phyloP scores from a whole-genome alignment of 1,140 invertebrate species.

The Dufourea novaeangliae region DNA sequence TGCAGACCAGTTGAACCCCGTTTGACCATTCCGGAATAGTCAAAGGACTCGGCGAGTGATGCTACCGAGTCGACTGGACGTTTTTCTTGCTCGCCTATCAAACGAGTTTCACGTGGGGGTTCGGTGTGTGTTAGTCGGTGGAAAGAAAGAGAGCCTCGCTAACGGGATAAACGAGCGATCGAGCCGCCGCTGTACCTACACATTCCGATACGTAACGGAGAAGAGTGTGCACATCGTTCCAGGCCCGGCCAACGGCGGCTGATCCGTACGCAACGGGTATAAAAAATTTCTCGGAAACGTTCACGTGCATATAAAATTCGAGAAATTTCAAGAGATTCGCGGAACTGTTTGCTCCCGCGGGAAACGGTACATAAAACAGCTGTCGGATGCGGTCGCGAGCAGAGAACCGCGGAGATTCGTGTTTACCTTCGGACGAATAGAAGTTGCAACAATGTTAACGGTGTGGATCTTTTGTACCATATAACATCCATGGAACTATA shows the following conservation, averaged over 20 bases:
- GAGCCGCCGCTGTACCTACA: constrained; percentile 25
- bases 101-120: constrained; percentile 68
- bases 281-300: constrained; percentile 61
- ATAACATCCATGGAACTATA: too few relatives aligned
- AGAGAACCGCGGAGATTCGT: neutral
- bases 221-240: constrained; percentile 37
- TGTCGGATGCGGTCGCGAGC: constrained; percentile 19
- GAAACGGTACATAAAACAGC: constrained; percentile 54
- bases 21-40: constrained; percentile 57
- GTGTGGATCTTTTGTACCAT: neutral
- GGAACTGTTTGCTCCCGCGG: constrained; percentile 41
- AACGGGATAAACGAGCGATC: constrained; percentile 70
- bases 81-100: constrained; percentile 71
- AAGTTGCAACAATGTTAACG: neutral
- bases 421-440: neutral
- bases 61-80: constrained; percentile 54
- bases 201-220: constrained; percentile 68
- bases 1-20: constrained; percentile 40
- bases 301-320: constrained; percentile 71
- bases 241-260: constrained; percentile 11
- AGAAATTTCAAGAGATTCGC: constrained; percentile 49
- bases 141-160: constrained; percentile 62
- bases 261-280: constrained; percentile 44
- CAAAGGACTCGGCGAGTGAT: constrained; percentile 52
- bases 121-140: constrained; percentile 28